These are phyloP conservation scores for Sipha maydis DNA, from an alignment of 2,888 invertebrate genomes.

Conservation along the genomic window DNA sequence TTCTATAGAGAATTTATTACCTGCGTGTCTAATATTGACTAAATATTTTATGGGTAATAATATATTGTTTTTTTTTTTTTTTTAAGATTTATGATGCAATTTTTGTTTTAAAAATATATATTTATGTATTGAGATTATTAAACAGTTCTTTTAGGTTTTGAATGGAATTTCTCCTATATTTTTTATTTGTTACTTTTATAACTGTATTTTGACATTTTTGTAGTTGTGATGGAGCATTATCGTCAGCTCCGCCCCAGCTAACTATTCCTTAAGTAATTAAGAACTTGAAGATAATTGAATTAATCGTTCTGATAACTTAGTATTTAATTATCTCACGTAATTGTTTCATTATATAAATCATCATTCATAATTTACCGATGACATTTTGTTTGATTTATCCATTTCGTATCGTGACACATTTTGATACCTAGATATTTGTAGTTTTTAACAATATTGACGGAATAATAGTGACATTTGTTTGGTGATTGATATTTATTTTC, in stretches of 20 bases:
- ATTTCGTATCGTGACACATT: background rate
- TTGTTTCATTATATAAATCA: background rate
- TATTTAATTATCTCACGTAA: background rate
- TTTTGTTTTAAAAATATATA: background rate
- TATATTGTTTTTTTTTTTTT: background rate
- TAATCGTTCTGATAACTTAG: background rate
- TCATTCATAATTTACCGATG: background rate
- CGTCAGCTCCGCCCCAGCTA: background rate
- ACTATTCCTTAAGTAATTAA: background rate
- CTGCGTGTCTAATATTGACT: background rate
- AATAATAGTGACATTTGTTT: background rate
- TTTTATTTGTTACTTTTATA: background rate
- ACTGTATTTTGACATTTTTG: slow-evolving; percentile 8
- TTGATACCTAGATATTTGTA: background rate
- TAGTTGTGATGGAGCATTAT: background rate
- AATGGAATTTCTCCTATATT: background rate
- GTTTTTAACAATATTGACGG: background rate
- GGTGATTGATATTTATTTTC: background rate
- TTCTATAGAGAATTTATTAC: background rate
- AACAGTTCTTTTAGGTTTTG: background rate
- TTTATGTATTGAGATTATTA: background rate
- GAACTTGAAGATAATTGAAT: background rate
- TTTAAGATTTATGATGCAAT: background rate
- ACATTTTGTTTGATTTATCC: background rate
- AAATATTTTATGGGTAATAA: background rate